Conservation (phyloP, 2,888 invertebrate species). For the Drosophila diplacantha region DNA sequence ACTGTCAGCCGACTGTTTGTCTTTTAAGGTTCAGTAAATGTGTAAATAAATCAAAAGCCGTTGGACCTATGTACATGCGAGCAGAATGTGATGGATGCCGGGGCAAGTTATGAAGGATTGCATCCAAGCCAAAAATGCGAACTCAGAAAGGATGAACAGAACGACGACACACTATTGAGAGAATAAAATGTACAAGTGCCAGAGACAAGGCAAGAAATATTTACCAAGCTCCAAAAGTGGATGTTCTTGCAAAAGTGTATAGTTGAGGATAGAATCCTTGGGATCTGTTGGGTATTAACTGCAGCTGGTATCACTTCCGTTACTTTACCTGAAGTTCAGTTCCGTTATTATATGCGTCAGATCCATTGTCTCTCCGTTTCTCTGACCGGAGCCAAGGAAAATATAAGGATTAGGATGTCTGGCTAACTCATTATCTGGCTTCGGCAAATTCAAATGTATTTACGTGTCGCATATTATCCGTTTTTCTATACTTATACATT, state of each 20-base stretch:
- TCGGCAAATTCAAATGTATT: too few species aligned
- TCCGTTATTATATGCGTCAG: too few species aligned
- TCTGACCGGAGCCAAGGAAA: too few species aligned
- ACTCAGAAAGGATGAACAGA: neutral
- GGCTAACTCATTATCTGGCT: too few species aligned
- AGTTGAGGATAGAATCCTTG: neutral
- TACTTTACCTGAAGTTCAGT: too few species aligned
- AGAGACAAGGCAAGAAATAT: constrained; percentile 3
- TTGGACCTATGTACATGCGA: constrained; percentile 23
- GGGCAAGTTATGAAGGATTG: constrained; percentile 22
- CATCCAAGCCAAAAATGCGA: constrained; percentile 1
- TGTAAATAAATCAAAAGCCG: constrained; percentile 42
- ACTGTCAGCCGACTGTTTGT: constrained; percentile 27
- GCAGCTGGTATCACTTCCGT: too few species aligned
- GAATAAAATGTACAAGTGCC: neutral
- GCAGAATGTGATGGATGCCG: constrained; percentile 21
- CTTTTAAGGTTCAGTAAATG: constrained; percentile 34
- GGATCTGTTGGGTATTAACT: too few species aligned
- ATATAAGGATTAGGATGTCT: too few species aligned
- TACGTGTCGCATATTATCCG: too few species aligned
- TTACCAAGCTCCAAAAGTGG: neutral
- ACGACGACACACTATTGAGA: neutral
- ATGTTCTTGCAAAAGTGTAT: neutral
- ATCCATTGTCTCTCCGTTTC: too few species aligned
- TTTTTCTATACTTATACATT: neutral